phyloP scores from a whole-genome alignment of 53 echinoderm and acorn worm species.

The Crossaster papposus region DNA sequence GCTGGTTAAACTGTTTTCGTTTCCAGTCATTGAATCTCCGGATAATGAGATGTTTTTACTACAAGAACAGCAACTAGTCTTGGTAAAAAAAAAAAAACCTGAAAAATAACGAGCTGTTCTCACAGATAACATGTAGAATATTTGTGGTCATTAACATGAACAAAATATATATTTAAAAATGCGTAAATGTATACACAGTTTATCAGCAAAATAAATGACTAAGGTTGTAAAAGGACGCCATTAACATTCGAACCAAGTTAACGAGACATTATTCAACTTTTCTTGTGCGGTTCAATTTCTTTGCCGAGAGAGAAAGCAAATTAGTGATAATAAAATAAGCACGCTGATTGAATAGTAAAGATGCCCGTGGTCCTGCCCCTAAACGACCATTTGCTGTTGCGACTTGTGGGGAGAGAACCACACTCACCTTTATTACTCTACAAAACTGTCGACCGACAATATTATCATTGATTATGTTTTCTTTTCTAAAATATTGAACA shows the following conservation, averaged over 20 bases:
- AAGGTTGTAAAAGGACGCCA: background rate
- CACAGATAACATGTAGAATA: too few species aligned
- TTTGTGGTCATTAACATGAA: too few species aligned
- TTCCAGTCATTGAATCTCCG: slow-evolving; percentile 13
- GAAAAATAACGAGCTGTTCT: background rate
- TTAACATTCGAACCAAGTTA: background rate
- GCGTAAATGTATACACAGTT: too few species aligned
- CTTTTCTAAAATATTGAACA: background rate
- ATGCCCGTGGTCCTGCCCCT: background rate
- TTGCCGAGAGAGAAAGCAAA: too few species aligned
- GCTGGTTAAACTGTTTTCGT: slow-evolving; percentile 52
- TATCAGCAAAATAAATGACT: too few species aligned
- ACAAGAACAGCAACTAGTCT: background rate
- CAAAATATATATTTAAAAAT: too few species aligned
- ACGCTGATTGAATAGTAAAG: background rate
- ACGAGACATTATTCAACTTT: background rate
- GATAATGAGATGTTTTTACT: slow-evolving; percentile 12
- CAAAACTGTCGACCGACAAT: background rate
- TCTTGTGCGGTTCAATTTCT: too few species aligned
- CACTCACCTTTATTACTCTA: background rate
- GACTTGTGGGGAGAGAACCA: background rate
- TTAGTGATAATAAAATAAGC: background rate
- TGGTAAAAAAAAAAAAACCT: background rate
- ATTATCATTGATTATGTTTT: background rate
- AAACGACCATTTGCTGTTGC: background rate